phyloP scores from a whole-genome alignment of 2,888 invertebrate species.

The Nesidiocoris tenuis region DNA sequence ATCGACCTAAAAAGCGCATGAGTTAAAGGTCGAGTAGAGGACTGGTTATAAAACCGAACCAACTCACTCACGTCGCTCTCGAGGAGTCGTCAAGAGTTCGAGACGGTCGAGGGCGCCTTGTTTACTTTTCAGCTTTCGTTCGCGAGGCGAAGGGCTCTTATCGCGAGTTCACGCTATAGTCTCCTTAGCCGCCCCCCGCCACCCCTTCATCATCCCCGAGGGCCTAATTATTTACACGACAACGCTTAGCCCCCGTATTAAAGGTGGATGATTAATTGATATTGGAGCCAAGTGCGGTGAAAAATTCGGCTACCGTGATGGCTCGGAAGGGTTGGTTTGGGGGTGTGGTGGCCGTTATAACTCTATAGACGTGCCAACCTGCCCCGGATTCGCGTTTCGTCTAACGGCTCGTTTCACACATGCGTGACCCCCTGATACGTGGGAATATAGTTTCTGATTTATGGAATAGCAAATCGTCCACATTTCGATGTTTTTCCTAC shows the following conservation, averaged over 20 bases:
- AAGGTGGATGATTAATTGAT: slow-evolving; percentile 35
- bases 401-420: background rate
- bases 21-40: too few species aligned
- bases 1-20: too few species aligned
- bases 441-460: too few species aligned
- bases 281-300: slow-evolving; percentile 5
- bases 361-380: too few species aligned
- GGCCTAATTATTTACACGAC: slow-evolving; percentile 39
- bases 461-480: too few species aligned
- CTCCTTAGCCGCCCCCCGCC: slow-evolving; percentile 18
- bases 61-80: background rate
- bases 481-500: too few species aligned
- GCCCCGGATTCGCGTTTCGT: background rate
- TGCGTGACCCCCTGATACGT: background rate
- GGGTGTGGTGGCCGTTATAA: background rate
- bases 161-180: slow-evolving; percentile 29
- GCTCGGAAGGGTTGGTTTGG: background rate
- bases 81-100: background rate
- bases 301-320: background rate
- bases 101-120: background rate
- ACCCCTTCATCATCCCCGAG: too few species aligned
- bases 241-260: slow-evolving; percentile 26
- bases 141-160: background rate
- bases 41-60: background rate
- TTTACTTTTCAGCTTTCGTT: background rate